Base-by-base conservation (phyloP, 2,113 vertebrate species). In the Myanophis thanlyinensis region DNA sequence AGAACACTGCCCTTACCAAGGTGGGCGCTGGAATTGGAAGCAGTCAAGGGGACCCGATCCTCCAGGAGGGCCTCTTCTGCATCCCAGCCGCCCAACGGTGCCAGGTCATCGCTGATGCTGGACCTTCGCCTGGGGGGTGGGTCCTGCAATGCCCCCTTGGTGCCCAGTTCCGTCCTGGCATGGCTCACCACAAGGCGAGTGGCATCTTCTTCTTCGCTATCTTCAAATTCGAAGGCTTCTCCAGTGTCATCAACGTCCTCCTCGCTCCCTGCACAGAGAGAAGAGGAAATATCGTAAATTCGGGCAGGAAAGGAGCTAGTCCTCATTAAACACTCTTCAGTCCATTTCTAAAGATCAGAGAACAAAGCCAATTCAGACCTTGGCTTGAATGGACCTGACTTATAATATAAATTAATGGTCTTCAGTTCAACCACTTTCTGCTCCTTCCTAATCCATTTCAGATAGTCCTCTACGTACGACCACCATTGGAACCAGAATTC, bases 171-270 rank as follows among this genome's bases (percentile, higher is more conserved):
- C 0, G 73, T 59, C 0, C 0, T 87, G 91, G 40, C 94, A 87
- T 25, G 93, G 94, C n/a, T 94, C 85, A 51, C 94, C 90, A n/a
- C 94, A 40, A 56, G 20, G 1, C 12, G 18, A 1, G 59, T 10
- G 10, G 90, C 87, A 27, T 95, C 95, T 1, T 96, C 96, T 54
- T 97, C 94, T 27, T 91, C 94, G 0, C 95, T 96, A 46, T 96
- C 96, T 47, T 97, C 96, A 1, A 96, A 96, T 30, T 93, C 94
- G 0, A 97, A 97, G 90, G 93, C 95, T 91, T 96, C 95, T 0
- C 96, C 97, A 0, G 91, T 30, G 0, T 96, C 96, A 0, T 95
- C 96, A 9, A 89, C 0, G 0, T 95, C 93, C 7, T 1, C 56
- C 18, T 87, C 47, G 3, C 94, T 95, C 93, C 94, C 94, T 95